These are phyloP conservation scores for Lycopodina hypogea DNA, from an alignment of 37 sponge, comb jelly and placozoan species.

Conservation along the genomic window DNA sequence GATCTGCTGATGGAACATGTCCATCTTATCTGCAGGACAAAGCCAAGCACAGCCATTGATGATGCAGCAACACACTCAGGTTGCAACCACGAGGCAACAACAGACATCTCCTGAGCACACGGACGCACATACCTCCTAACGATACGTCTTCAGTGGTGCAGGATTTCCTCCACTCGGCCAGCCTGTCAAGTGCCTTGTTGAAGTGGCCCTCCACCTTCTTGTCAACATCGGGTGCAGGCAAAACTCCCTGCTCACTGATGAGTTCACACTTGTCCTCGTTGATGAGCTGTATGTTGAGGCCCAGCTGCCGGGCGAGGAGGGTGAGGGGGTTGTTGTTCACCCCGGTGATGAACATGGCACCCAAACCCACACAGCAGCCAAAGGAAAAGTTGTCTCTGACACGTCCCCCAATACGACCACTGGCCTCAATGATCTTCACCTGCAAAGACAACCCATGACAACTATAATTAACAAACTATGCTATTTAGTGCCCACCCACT, in stretches of 20 bases:
- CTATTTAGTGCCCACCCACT: background rate
- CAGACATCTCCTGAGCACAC: conserved; percentile 1
- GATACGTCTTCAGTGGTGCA: conserved; percentile 24
- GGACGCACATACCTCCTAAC: conserved; percentile 35
- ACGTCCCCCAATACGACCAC: conserved; percentile 70
- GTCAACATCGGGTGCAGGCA: conserved; percentile 36
- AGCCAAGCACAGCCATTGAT: background rate
- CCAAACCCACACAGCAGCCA: conserved; percentile 64
- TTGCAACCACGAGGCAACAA: background rate
- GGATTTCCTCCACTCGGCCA: conserved; percentile 72
- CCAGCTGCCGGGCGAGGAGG: conserved; percentile 68
- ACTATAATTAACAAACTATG: background rate
- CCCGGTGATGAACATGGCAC: conserved; percentile 89
- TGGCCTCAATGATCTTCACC: conserved; percentile 77
- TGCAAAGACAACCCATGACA: background rate
- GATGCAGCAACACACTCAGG: background rate
- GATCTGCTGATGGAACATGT: conserved; percentile 13
- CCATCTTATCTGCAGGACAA: conserved; percentile 18
- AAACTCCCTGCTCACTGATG: conserved; percentile 55
- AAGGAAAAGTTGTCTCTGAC: conserved; percentile 63
- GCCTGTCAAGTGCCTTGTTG: conserved; percentile 67
- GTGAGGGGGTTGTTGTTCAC: conserved; percentile 80
- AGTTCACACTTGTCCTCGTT: conserved; percentile 78
- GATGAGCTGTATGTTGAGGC: conserved; percentile 28
- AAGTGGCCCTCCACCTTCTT: conserved; percentile 66